Evolutionary conservation across 2,888 invertebrate genomes (phyloP).

Genomic region (Apotomis betuletana): DNA sequence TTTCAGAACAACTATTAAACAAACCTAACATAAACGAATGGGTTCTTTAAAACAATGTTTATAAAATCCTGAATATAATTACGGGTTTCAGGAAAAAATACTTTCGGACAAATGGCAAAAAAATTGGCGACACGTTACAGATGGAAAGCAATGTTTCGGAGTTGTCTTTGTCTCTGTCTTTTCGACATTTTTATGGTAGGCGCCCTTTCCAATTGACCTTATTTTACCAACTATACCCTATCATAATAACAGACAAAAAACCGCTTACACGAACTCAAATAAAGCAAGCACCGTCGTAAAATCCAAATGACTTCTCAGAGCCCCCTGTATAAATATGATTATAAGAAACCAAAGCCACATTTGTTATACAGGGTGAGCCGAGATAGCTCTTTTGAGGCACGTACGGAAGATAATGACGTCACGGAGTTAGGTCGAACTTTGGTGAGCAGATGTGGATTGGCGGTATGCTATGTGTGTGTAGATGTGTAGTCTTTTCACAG

Average conservation of each 20-base stretch:
- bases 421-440: conserved; percentile 48
- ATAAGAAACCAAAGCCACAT: conserved; percentile 39
- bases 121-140: no score
- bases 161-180: no score
- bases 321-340: conserved; percentile 33
- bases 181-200: no score
- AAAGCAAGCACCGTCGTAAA: conserved; percentile 18
- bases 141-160: no score
- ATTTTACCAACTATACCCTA: no score
- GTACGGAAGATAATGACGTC: conserved; percentile 60
- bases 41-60: no score
- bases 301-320: conserved; percentile 25
- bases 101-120: no score
- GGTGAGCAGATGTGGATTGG: conserved; percentile 24
- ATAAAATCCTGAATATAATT: no score
- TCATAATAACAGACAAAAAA: conserved; percentile 23
- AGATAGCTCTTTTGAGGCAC: conserved; percentile 57
- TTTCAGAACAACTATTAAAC: no score
- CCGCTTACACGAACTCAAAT: background rate
- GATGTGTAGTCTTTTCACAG: background rate
- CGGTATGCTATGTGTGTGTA: background rate
- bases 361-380: conserved; percentile 47
- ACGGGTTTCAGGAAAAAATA: no score
- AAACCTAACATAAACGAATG: no score
- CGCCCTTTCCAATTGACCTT: no score